These are phyloP conservation scores for Oncorhynchus nerka DNA, from an alignment of 2,113 vertebrate genomes.

Conservation along the genomic window DNA sequence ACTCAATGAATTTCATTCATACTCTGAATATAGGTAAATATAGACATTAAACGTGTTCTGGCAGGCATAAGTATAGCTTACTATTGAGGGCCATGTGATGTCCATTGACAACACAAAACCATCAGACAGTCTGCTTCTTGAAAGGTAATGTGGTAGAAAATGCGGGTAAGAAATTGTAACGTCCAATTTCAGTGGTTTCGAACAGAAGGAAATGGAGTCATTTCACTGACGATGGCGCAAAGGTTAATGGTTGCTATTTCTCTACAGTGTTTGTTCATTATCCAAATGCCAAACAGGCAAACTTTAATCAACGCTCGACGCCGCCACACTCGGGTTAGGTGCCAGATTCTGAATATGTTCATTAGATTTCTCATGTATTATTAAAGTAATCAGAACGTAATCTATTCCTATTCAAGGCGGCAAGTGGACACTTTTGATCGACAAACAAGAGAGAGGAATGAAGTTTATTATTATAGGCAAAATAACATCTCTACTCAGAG, in stretches of 20 bases:
- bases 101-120: background rate
- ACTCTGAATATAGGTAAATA: background rate
- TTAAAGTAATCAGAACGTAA: slow-evolving; percentile 75
- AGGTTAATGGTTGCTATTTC: slow-evolving; percentile 77
- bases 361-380: slow-evolving; percentile 77
- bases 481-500: slow-evolving; percentile 9
- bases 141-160: slow-evolving; percentile 30
- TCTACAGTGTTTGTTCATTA: slow-evolving; percentile 76
- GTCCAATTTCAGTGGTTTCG: slow-evolving; percentile 30
- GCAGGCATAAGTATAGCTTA: background rate
- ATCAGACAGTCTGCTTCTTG: slow-evolving; percentile 46
- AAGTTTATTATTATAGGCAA: slow-evolving; percentile 44
- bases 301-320: slow-evolving; percentile 73
- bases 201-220: slow-evolving; percentile 46
- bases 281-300: slow-evolving; percentile 78
- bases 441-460: slow-evolving; percentile 54
- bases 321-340: slow-evolving; percentile 52
- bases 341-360: slow-evolving; percentile 67
- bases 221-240: slow-evolving; percentile 52
- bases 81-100: background rate
- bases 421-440: slow-evolving; percentile 55
- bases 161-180: slow-evolving; percentile 37
- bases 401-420: slow-evolving; percentile 57
- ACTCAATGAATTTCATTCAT: background rate
- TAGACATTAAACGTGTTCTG: background rate